These are phyloP conservation scores for Theropithecus gelada DNA, from an alignment of 2,113 vertebrate genomes.

Conservation along the genomic window DNA sequence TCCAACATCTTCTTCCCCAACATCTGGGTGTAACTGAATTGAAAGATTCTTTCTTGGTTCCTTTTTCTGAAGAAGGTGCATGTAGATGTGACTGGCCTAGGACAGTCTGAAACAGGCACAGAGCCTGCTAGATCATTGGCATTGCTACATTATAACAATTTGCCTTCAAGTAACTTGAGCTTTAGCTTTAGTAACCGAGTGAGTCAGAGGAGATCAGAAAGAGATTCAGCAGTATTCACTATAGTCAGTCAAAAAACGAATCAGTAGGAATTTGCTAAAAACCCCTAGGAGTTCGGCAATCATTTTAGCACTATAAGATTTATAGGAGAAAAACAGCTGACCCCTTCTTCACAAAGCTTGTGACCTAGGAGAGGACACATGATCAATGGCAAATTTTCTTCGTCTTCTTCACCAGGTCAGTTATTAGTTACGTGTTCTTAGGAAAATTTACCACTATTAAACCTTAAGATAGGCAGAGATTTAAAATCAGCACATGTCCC, in stretches of 20 bases:
- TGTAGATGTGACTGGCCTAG: background rate
- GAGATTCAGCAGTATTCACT: background rate
- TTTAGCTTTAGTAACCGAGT: constrained; percentile 19
- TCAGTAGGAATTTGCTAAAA: constrained; percentile 37
- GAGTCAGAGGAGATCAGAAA: background rate
- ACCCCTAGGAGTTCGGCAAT: background rate
- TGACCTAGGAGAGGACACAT: background rate
- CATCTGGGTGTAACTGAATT: constrained; percentile 59
- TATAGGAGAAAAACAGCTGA: background rate
- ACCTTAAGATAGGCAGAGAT: background rate
- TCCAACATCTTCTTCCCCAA: constrained; percentile 56
- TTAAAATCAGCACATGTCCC: background rate
- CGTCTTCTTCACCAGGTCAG: background rate
- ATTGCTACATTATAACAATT: background rate
- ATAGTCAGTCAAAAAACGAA: background rate
- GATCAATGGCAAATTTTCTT: background rate
- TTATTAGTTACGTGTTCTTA: background rate
- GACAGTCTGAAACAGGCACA: background rate
- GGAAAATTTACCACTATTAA: background rate
- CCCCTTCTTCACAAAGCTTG: background rate
- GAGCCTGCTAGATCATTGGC: background rate
- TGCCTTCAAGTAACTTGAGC: background rate
- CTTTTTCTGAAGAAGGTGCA: constrained; percentile 54
- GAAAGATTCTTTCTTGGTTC: constrained; percentile 53
- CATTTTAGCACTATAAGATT: background rate